Base-by-base conservation (phyloP, 2,113 vertebrate genomes). In the Rhea pennata region DNA sequence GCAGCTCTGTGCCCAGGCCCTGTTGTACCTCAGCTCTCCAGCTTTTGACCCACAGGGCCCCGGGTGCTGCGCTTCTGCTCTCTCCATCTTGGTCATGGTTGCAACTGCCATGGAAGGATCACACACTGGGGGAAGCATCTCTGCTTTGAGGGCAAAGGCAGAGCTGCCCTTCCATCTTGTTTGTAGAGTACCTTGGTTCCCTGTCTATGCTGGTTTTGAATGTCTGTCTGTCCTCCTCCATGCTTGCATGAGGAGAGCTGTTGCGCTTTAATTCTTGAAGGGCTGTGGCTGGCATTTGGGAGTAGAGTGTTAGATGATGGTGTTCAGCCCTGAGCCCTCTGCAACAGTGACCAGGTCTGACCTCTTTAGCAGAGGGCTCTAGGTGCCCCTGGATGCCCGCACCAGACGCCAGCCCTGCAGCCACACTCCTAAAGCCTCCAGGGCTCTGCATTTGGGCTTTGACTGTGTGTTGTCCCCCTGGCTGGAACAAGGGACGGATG, bases 21-120 rank as follows among this genome's bases (percentile, higher is more conserved):
- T 0, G 1, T 39, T 0, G 1, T 56, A n/a, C 26, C 27, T 26
- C 1, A 2, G 26, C 53, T 72, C 48, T 66, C 24, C 27, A 36
- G 12, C 64, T 51, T 3, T 69, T 31, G 13, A 20, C 51, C 51
- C 40, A 0, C 0, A 4, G 88, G 36, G 54, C 54, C 51, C 50
- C 59, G 23, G 16, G 71, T 58, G 65, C 76, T 29, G 50, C 0
- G 0, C 42, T 72, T 66, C 65, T 54, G 48, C 58, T 39, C 9
- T 66, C 44, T 20, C 29, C 4, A 0, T 1, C 33, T 10, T 20
- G 58, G 64, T 58, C 46, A 23, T 5, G 15, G 69, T 5, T 1
- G 70, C 29, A 24, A 56, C 61, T 53, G 53, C 77, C 24, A 3
- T n/a, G 14, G 77, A 50, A 33, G 48, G 2, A 14, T 50, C 69